Base-by-base conservation (phyloP, 1,140 invertebrate genomes). In the Scaptomyza graminum region DNA sequence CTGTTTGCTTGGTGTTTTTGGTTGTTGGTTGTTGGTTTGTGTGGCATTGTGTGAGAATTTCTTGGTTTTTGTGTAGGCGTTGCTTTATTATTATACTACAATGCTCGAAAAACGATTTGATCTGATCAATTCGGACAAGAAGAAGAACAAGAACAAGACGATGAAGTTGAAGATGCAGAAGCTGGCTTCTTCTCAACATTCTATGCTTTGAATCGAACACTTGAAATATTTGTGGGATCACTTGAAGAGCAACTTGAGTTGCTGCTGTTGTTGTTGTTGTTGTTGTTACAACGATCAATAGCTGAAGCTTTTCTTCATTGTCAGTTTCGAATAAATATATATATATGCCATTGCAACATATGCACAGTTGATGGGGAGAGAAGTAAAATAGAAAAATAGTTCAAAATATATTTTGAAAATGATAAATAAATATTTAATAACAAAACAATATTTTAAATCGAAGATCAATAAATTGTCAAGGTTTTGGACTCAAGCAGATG, bases 1-100 rank as follows among this genome's bases (percentile, higher is more conserved):
- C 54, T 31, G 18, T 22, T 25, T 39, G 41, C 25, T 47, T 56
- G n/a, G n/a, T n/a, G 43, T 37, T 41, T 15, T 15, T 49, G n/a
- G 18, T 22, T 49, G 25, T 57, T 46, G 13, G 31, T 16, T 44
- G 44, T 57, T 11, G 13, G 9, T 50, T 50, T 25, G 9, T 50
- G 34, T 55, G 60, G 46, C 43, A 39, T 41, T 56, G 41, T 76
- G 44, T 74, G 71, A 69, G 71, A 74, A 74, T 57, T 63, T 54
- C 16, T 44, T 5, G 25, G 51, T 18, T 31, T 47, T 49, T 41
- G 11, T 57, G 57, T 74, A 56, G 57, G 65, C 65, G 57, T 56
- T 13, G 16, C 15, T 39, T 46, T 55, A 50, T 47, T 52, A 64
- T 63, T 44, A 64, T 64, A 34, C 31, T 34, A 34, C 8, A 34